Base-by-base conservation (phyloP, 2,797 vertebrate species). In the Streptopelia turtur region DNA sequence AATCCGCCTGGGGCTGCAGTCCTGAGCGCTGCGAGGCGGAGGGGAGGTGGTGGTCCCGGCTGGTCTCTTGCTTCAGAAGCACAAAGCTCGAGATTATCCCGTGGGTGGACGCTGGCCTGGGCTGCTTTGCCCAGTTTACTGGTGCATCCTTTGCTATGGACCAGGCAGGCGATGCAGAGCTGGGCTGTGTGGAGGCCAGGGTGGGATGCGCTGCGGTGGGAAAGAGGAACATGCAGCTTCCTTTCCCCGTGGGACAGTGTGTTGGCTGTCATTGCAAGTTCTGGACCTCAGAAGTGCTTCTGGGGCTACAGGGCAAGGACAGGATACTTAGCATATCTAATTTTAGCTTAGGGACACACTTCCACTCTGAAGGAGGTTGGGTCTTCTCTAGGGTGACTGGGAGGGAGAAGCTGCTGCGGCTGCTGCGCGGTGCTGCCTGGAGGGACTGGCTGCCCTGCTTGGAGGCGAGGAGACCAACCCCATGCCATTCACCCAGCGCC, bases 1-100 rank as follows among this genome's bases (percentile, higher is more conserved):
- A 95, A 94, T 96, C 77, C 0, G 64, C 90, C 93, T 88, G 78
- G 89, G 93, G 93, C 94, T 93, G 90, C 69, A 37, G 74, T 57
- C 45, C 71, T 41, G 83, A 69, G 60, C 8, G 30, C 70, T 64
- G 91, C 2, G 47, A 41, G 11, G 60, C 1, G 15, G 74, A 88
- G 77, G 66, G 87, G 72, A 88, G 60, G 65, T 83, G 82, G 84
- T 4, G 2, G 41, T 57, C 68, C 82, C 0, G 37, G 49, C 47
- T 64, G 75, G 41, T 53, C 70, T 47, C 83, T 30, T 39, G 43
- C 65, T 90, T 69, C 66, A 23, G 37, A 11, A 25, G 23, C 55
- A 23, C 41, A 28, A 5, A 13, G 27, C 17, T 41, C 0, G 12
- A 53, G 37, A 20, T 86, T 24, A 8, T 52, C 15, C 50, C 8